Base-by-base conservation (phyloP, 2,797 vertebrate genomes). In the Orientallactaga sibirica region DNA sequence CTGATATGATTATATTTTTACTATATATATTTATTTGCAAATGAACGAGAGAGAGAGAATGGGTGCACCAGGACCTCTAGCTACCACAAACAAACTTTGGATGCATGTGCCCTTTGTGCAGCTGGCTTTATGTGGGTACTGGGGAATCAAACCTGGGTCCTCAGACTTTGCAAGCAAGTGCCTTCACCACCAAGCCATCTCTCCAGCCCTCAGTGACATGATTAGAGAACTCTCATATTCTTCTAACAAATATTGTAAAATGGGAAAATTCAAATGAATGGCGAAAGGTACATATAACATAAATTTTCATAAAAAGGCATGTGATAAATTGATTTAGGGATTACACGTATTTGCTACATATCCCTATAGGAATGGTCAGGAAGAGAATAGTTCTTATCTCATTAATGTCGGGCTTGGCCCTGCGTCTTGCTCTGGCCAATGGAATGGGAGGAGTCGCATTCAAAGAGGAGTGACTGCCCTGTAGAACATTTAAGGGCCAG, bases 161-260 rank as follows among this genome's bases (percentile, higher is more conserved):
- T 62, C 61, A 48, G 48, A 48, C 48, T 48, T 48, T 48, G 10
- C 48, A 48, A 48, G 48, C 7, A 48, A 48, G 12, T 19, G 15
- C 61, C 61, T 18, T 62, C 12, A 6, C 10, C 48, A 48, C 7
- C 10, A 48, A 48, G 48, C 48, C 48, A 48, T 48, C 48, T 48
- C 48, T 48, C 48, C 48, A 48, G 48, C 48, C 10, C 48, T 48
- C 55, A 92, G 0, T 90, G 74, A 71, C 67, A 55, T 88, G 29
- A 71, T 86, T 19, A 43, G 78, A 76, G 9, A 90, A 33, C 58
- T 52, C 24, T 88, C 37, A 76, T 80, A 91, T 74, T 64, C 1
- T 76, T 93, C 88, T 78, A 41, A 93, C 73, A 92, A 95, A 87
- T 78, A 88, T 91, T 93, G 24, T 10, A 90, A 27, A 90, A 79